These are phyloP conservation scores for Bombus huntii DNA, from an alignment of 1,140 invertebrate species.

Conservation along the genomic window DNA sequence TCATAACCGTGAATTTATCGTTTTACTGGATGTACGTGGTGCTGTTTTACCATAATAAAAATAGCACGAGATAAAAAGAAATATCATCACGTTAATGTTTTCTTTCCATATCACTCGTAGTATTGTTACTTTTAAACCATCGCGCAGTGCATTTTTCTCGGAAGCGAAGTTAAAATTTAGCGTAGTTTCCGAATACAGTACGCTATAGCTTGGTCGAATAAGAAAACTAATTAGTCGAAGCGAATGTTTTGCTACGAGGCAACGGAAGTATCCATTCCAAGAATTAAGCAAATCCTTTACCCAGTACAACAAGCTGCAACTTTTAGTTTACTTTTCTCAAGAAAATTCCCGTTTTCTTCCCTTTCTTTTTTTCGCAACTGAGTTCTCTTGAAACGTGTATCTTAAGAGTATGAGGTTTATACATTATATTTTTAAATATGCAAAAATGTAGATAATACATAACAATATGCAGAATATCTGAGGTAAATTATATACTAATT, in stretches of 20 bases:
- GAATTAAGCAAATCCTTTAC: constrained; percentile 25
- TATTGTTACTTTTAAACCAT: neutral
- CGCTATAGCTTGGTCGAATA: neutral
- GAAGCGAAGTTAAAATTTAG: neutral
- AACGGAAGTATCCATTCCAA: constrained; percentile 9
- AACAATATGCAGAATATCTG: too few species aligned
- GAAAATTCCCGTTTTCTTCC: neutral
- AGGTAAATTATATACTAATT: too few species aligned
- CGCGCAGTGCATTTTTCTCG: neutral
- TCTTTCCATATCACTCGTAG: neutral
- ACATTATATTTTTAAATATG: neutral
- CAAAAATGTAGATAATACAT: too few species aligned
- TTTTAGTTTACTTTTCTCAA: neutral
- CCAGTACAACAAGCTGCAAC: neutral
- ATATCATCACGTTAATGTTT: neutral
- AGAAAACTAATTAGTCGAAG: constrained; percentile 36
- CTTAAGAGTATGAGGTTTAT: neutral
- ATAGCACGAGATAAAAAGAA: neutral
- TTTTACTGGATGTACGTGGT: neutral
- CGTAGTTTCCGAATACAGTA: neutral
- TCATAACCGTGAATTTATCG: constrained; percentile 17
- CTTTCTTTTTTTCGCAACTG: neutral
- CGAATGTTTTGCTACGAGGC: neutral
- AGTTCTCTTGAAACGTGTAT: neutral
- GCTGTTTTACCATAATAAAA: neutral